Evolutionary conservation across 2,888 invertebrate species (phyloP).

Genomic region (Chymomyza fuscimana): DNA sequence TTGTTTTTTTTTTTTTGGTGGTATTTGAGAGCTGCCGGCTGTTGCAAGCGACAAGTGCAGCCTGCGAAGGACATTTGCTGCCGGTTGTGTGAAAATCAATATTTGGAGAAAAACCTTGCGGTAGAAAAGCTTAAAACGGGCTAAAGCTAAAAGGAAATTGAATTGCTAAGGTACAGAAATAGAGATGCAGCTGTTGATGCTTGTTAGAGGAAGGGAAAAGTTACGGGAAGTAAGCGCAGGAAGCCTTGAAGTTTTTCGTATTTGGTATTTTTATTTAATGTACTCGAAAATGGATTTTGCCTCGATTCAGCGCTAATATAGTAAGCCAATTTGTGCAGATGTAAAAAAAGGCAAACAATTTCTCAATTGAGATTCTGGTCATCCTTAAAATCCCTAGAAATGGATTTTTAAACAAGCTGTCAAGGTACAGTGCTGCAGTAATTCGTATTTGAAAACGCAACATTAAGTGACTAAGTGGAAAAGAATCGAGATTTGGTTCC

Average conservation of each 20-base stretch:
- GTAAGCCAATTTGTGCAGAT: too few relatives aligned
- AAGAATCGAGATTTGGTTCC: too few relatives aligned
- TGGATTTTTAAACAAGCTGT: too few relatives aligned
- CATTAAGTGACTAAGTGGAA: too few relatives aligned
- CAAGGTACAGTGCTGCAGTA: too few relatives aligned
- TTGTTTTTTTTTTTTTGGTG: slow-evolving; percentile 13
- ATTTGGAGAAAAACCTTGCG: slow-evolving; percentile 28
- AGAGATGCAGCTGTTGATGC: neutral
- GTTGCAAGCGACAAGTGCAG: slow-evolving; percentile 53
- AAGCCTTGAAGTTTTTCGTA: neutral
- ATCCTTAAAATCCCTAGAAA: too few relatives aligned
- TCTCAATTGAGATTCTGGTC: too few relatives aligned
- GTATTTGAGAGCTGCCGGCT: neutral
- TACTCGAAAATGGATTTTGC: too few relatives aligned
- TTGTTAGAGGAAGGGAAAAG: neutral
- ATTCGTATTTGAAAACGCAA: too few relatives aligned
- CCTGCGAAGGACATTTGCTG: slow-evolving; percentile 62
- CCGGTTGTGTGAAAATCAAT: slow-evolving; percentile 60
- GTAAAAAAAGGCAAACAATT: too few relatives aligned
- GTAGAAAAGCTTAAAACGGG: neutral
- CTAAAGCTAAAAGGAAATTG: neutral
- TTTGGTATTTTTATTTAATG: too few relatives aligned
- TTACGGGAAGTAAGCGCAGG: neutral
- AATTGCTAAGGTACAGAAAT: neutral
- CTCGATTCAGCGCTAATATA: too few relatives aligned